A percentile compares a stretch with the other conserved stretches of the same genome.
phyloP scores from a whole-genome alignment of 2,888 invertebrate species.

The Synergus itoensis region DNA sequence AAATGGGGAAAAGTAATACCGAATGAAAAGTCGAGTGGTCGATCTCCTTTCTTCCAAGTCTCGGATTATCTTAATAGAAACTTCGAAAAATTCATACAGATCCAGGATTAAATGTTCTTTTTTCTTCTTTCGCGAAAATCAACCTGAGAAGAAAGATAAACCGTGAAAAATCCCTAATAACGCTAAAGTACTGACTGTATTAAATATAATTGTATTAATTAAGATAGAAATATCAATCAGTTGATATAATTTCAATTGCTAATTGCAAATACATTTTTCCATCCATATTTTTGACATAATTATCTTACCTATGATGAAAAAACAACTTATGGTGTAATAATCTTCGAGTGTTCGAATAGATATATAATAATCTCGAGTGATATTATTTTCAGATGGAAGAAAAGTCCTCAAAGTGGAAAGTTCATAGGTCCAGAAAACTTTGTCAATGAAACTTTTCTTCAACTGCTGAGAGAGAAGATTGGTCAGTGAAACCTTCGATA shows the following conservation, averaged over 20 bases:
- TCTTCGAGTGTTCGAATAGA: not conserved
- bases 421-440: conserved; percentile 16
- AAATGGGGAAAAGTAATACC: conserved; percentile 27
- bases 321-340: not conserved
- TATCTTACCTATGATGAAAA: not conserved
- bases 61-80: conserved; percentile 32
- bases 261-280: not conserved
- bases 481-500: conserved; percentile 29
- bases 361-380: conserved; percentile 16
- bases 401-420: conserved; percentile 1
- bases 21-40: conserved; percentile 39
- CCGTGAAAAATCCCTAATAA: not conserved
- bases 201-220: no score
- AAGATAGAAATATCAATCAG: no score
- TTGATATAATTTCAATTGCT: not conserved
- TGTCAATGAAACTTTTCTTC: not conserved
- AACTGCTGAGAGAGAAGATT: conserved; percentile 1
- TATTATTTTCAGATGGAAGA: conserved; percentile 32
- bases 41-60: conserved; percentile 10
- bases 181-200: not conserved
- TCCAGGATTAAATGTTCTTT: conserved; percentile 13
- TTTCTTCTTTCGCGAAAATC: not conserved
- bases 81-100: conserved; percentile 1
- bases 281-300: not conserved
- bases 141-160: not conserved